Percentiles rank a stretch among this genome's conserved stretches.
phyloP scores from a whole-genome alignment of 1,140 invertebrate genomes.

The Apolygus lucorum region DNA sequence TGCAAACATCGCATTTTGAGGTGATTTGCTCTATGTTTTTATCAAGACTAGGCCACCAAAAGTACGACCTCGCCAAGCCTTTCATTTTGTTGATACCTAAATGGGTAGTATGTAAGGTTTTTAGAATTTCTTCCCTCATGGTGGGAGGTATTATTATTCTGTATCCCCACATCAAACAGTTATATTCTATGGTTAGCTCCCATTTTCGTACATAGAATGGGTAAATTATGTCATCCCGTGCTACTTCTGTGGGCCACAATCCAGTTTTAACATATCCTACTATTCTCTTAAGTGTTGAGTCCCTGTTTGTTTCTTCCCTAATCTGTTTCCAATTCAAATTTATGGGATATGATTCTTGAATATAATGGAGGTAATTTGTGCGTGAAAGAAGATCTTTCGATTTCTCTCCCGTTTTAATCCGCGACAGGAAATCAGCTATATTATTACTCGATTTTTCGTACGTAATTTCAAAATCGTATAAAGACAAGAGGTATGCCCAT shows the following conservation, averaged over 20 bases:
- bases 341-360: not conserved
- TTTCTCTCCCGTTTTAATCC: not conserved
- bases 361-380: not conserved
- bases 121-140: not conserved
- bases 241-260: not conserved
- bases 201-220: no score
- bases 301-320: not conserved
- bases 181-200: not conserved
- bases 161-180: not conserved
- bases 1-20: not conserved
- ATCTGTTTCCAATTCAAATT: not conserved
- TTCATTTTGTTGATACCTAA: not conserved
- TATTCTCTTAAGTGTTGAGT: not conserved
- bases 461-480: conserved; percentile 24
- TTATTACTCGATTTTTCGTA: conserved; percentile 13
- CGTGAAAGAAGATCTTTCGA: not conserved
- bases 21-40: not conserved
- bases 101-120: not conserved
- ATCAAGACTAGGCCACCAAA: not conserved
- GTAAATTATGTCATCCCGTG: not conserved
- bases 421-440: not conserved
- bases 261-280: not conserved
- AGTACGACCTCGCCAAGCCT: not conserved
- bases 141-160: not conserved
- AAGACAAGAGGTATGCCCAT: conserved; percentile 24